phyloP scores from a whole-genome alignment of 2,797 vertebrate genomes.

The Sebastes steindachneri region DNA sequence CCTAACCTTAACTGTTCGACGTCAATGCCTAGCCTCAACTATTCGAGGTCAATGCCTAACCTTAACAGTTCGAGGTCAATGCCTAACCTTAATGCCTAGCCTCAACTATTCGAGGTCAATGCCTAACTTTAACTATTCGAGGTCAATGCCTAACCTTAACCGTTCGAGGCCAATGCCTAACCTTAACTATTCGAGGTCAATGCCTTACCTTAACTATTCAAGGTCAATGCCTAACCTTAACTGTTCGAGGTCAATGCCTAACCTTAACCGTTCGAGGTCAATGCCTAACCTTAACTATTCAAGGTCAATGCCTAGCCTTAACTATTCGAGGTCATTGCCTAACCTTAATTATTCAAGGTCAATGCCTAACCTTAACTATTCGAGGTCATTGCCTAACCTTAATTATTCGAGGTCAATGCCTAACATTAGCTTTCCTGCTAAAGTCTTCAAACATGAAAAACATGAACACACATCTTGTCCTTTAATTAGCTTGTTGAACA shows the following conservation, averaged over 20 bases:
- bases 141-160: too few relatives aligned
- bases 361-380: too few relatives aligned
- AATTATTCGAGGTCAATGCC: too few relatives aligned
- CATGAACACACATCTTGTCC: not conserved
- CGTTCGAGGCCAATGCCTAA: fast-evolving
- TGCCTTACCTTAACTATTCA: fast-evolving
- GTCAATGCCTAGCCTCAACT: fast-evolving
- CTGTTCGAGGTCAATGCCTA: fast-evolving
- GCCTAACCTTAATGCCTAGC: too few relatives aligned
- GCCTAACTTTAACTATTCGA: fast-evolving
- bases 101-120: fast-evolving
- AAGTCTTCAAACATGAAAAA: not conserved
- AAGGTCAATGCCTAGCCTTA: too few relatives aligned
- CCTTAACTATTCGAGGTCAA: fast-evolving
- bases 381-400: too few relatives aligned
- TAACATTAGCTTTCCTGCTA: not conserved
- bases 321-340: fast-evolving
- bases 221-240: too few relatives aligned
- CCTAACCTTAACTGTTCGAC: too few relatives aligned
- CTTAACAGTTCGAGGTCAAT: fast-evolving
- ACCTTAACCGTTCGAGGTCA: too few relatives aligned
- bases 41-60: too few relatives aligned
- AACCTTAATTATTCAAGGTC: fast-evolving
- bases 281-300: too few relatives aligned
- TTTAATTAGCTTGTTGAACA: not conserved